Conservation (phyloP, 1,140 invertebrate species). For the Drosophila seguyi region DNA sequence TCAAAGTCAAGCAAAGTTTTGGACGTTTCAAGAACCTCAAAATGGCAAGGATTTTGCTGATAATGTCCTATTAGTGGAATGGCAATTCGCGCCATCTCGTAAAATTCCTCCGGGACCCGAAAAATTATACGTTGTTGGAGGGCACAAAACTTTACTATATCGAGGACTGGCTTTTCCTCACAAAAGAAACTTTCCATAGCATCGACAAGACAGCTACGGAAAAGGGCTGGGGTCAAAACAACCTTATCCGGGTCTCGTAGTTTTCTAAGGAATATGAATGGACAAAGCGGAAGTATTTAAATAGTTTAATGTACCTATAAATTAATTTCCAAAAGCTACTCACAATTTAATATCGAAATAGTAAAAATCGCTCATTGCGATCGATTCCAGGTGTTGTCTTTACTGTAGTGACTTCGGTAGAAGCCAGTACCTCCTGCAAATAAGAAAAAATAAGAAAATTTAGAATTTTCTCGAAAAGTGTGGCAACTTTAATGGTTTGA, state of each 20-base stretch:
- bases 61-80: conserved; percentile 87
- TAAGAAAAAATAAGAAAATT: not conserved
- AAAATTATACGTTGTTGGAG: conserved; percentile 86
- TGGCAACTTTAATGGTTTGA: not conserved
- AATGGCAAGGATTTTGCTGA: conserved; percentile 86
- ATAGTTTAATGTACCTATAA: too few species aligned
- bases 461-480: not conserved
- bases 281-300: too few species aligned
- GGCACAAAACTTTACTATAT: conserved; percentile 87
- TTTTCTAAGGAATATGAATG: conserved; percentile 86
- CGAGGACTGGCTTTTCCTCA: conserved; percentile 86
- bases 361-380: conserved; percentile 44
- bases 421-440: not conserved
- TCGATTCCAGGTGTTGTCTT: not conserved
- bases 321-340: conserved; percentile 8
- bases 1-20: conserved; percentile 61
- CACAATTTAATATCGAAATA: conserved; percentile 69
- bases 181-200: conserved; percentile 87
- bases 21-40: conserved; percentile 86
- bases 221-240: conserved; percentile 85
- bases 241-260: conserved; percentile 78
- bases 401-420: not conserved
- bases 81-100: conserved; percentile 87
- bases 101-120: conserved; percentile 86
- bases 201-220: conserved; percentile 87